Percentiles rank a stretch among this genome's conserved stretches.
phyloP scores from a whole-genome alignment of 2,797 vertebrate genomes.

The Leptoclinus maculatus region DNA sequence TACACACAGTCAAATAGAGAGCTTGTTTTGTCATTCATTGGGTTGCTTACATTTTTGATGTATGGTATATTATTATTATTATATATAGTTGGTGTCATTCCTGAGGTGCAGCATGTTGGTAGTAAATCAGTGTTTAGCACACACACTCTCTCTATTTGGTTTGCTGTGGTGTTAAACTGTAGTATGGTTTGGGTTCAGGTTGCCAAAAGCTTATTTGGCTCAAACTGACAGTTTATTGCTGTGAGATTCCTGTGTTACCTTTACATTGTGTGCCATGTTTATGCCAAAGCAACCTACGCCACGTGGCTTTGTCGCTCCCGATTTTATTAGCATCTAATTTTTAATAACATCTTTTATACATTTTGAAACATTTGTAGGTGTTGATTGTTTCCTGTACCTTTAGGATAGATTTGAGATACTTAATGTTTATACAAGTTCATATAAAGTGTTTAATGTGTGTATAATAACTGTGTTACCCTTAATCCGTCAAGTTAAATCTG shows the following conservation, averaged over 20 bases:
- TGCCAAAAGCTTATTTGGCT: not conserved
- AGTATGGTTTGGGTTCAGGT: not conserved
- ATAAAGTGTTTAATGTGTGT: not conserved
- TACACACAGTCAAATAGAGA: not conserved
- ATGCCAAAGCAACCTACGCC: not conserved
- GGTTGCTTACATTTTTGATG: not conserved
- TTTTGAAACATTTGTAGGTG: not conserved
- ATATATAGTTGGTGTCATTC: not conserved
- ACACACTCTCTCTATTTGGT: no score
- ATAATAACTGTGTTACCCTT: slow-evolving; percentile 5
- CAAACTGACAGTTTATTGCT: not conserved
- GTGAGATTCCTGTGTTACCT: not conserved
- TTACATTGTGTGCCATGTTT: not conserved
- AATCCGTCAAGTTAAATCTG: not conserved
- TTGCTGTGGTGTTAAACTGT: no score
- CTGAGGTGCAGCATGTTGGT: not conserved
- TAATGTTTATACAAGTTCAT: not conserved
- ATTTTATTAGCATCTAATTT: not conserved
- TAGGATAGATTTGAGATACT: not conserved
- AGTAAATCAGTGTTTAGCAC: not conserved
- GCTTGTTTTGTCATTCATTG: not conserved
- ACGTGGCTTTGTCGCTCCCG: not conserved
- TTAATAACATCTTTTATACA: not conserved
- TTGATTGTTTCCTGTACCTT: slow-evolving; percentile 31
- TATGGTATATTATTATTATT: not conserved